Base-by-base conservation (phyloP, 2,888 invertebrate genomes). In the Microctonus brassicae region DNA sequence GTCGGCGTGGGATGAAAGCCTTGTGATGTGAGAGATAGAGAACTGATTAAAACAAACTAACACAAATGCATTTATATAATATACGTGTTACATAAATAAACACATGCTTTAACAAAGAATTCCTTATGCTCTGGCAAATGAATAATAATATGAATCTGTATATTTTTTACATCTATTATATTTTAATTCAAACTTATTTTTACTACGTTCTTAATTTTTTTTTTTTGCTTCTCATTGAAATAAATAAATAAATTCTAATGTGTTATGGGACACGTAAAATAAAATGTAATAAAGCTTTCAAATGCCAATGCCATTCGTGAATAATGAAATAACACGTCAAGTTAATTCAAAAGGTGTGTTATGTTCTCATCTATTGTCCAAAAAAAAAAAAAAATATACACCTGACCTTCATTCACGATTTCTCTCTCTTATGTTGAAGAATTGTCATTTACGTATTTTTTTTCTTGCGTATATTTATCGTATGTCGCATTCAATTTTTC, bases 61-160 rank as follows among this genome's bases (percentile, higher is more conserved):
- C n/a, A 7, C 17, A 47, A 17, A 47, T 47, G 17, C 17, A 47
- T n/a, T 7, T 47, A 17, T n/a, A 47, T 47, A 7, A n/a, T 17
- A 17, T 47, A 17, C 17, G 20, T 47, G 9, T 47, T 5, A 47
- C 2, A 47, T 20, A 7, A 2, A 3, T 17, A 17, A 34, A 34
- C 6, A 47, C 34, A 34, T 66, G 42, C 22, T 55, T n/a, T 34
- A 66, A 66, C 66, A 66, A 66, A 55, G 66, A 57, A 66, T 57
- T 55, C 36, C n/a, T 57, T 66, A 57, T 66, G 22, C 26, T 57
- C n/a, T 26, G 36, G n/a, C 36, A 34, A 22, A 34, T 17, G 17
- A 39, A 52, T 17, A 42, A 64, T n/a, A 7, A n/a, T 47, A 47
- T 47, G 33, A 10, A n/a, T 17, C 29, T 42, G n/a, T 47, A 34